Evolutionary conservation across 2,888 invertebrate species (phyloP).

Genomic region (Nymphalis polychloros): DNA sequence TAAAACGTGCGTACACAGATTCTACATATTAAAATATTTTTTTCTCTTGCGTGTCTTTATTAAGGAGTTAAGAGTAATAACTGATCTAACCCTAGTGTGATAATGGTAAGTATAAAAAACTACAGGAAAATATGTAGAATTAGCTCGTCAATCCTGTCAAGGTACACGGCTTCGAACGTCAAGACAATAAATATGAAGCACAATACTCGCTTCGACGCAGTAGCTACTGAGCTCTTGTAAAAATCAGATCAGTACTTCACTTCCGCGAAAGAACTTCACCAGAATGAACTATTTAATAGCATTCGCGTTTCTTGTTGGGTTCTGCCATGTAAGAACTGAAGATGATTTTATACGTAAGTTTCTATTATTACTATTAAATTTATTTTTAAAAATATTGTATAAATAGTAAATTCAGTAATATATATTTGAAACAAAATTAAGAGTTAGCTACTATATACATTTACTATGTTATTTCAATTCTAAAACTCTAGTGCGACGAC

Average conservation of each 20-base stretch:
- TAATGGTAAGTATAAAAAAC: neutral
- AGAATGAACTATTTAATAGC: conserved; percentile 54
- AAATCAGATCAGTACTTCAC: conserved; percentile 42
- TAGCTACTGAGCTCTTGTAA: conserved; percentile 56
- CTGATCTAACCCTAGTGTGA: neutral
- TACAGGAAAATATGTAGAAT: conserved; percentile 3
- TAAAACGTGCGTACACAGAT: no score
- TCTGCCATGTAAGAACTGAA: conserved; percentile 49
- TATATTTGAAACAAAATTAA: no score
- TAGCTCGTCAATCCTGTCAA: conserved; percentile 27
- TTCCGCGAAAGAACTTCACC: conserved; percentile 6
- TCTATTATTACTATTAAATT: neutral
- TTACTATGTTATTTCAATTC: no score
- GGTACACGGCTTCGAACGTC: conserved; percentile 26
- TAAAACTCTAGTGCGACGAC: no score
- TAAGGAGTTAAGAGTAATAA: neutral
- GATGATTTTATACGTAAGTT: conserved; percentile 62
- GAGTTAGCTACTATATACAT: no score
- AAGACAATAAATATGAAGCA: conserved; percentile 59
- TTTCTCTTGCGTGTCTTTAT: no score
- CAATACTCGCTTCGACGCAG: conserved; percentile 51
- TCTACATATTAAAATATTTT: no score
- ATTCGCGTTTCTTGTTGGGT: conserved; percentile 51
- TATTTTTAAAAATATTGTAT: no score
- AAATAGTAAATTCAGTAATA: no score